These are phyloP conservation scores for Mesoligia furuncula DNA, from an alignment of 2,888 invertebrate species.

Conservation along the genomic window DNA sequence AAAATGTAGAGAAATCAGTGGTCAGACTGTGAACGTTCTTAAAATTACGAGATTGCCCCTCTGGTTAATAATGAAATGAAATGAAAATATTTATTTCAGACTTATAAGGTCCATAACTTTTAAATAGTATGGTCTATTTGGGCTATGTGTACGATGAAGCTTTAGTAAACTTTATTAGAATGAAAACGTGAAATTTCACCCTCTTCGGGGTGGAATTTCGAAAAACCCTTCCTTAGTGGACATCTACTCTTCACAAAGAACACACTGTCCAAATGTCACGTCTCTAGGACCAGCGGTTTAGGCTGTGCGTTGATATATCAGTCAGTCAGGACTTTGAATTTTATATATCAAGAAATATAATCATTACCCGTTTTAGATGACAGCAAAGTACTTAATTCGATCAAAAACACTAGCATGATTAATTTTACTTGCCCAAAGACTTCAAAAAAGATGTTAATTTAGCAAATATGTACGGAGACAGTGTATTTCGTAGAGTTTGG, in stretches of 20 bases:
- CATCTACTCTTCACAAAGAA: no score
- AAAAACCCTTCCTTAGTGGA: no score
- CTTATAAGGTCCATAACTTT: no score
- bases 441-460: slow-evolving; percentile 54
- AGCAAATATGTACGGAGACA: slow-evolving; percentile 62
- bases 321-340: no score
- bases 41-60: no score
- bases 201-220: no score
- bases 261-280: no score
- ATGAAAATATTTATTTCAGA: no score
- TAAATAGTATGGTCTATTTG: not conserved
- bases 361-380: not conserved
- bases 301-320: no score
- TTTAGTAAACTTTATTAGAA: not conserved
- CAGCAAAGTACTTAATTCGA: slow-evolving; percentile 12
- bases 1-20: no score
- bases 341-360: not conserved
- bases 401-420: slow-evolving; percentile 33
- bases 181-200: not conserved
- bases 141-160: not conserved
- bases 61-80: not conserved
- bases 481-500: slow-evolving; percentile 51
- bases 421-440: slow-evolving; percentile 41
- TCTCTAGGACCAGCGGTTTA: no score
- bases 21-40: no score